A percentile compares a stretch with the other conserved stretches of the same genome.
Conservation (phyloP, 2,113 vertebrate species). For the Mastomys coucha region DNA sequence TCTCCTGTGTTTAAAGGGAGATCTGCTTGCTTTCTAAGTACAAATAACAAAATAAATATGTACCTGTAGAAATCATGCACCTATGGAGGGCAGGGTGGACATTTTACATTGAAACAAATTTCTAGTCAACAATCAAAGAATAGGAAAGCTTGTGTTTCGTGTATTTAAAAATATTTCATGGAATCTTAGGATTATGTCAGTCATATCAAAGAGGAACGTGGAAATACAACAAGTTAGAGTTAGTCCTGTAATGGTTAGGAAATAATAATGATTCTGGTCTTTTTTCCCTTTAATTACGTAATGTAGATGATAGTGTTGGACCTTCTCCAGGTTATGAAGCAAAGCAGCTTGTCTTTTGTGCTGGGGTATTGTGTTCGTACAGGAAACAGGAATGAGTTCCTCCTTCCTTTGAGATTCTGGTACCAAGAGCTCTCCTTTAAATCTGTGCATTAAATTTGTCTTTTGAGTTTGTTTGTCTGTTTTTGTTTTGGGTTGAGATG, state of each 20-base stretch:
- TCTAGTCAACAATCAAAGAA: not conserved
- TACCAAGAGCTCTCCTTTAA: not conserved
- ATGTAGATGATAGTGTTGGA: conserved; percentile 3
- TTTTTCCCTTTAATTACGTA: conserved; percentile 45
- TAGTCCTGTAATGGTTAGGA: not conserved
- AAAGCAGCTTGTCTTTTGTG: conserved; percentile 24
- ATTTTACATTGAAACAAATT: conserved; percentile 51
- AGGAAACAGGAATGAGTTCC: not conserved
- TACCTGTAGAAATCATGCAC: conserved; percentile 51
- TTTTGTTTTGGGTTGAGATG: not conserved
- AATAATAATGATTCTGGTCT: conserved; percentile 53
- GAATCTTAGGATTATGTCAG: conserved; percentile 23
- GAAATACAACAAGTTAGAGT: not conserved
- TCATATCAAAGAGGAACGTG: not conserved
- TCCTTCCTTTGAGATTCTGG: not conserved
- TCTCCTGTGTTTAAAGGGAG: conserved; percentile 31
- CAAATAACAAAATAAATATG: conserved; percentile 44
- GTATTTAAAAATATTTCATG: conserved; percentile 54
- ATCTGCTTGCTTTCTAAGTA: not conserved
- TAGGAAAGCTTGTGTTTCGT: conserved; percentile 13
- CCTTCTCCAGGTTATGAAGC: not conserved
- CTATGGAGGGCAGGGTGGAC: not conserved
- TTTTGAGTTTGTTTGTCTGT: not conserved
- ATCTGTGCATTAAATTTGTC: not conserved
- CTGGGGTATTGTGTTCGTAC: not conserved